Percentiles rank a stretch among this genome's conserved stretches.
Evolutionary conservation across 1,140 invertebrate genomes (phyloP).

Genomic region (Orchestia grillus): DNA sequence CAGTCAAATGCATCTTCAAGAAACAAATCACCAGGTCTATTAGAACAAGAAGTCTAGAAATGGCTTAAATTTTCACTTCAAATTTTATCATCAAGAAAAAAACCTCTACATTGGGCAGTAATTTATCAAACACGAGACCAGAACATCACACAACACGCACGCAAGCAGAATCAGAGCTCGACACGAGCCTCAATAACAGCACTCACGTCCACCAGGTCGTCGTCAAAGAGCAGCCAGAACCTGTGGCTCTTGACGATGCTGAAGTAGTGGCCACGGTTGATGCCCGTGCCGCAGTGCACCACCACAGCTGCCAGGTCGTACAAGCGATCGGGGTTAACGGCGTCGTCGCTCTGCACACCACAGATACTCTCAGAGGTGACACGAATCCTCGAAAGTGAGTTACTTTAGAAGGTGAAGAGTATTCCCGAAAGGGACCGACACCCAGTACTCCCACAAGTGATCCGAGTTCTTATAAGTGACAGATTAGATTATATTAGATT

Average conservation of each 20-base stretch:
- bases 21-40: too few species aligned
- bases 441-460: too few species aligned
- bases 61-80: too few species aligned
- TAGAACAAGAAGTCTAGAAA: too few species aligned
- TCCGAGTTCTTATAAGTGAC: too few species aligned
- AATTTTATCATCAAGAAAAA: too few species aligned
- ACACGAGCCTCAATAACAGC: background rate
- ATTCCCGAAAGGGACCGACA: background rate
- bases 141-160: too few species aligned
- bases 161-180: too few species aligned
- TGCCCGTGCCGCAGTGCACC: constrained; percentile 98
- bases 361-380: background rate
- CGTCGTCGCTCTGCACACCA: constrained; percentile 90
- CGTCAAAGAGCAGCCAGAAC: constrained; percentile 99
- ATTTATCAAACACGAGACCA: too few species aligned
- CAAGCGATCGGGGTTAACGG: constrained; percentile 95
- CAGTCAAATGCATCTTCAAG: too few species aligned
- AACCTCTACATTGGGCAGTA: too few species aligned
- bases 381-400: background rate
- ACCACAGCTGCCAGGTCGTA: constrained; percentile 99
- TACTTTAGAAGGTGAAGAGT: background rate
- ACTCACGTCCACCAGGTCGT: constrained; percentile 99
- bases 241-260: constrained; percentile 99
- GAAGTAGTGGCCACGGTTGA: constrained; percentile 99
- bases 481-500: too few species aligned